Conservation (phyloP, 2,113 vertebrate genomes). For the Bagarius yarrelli region DNA sequence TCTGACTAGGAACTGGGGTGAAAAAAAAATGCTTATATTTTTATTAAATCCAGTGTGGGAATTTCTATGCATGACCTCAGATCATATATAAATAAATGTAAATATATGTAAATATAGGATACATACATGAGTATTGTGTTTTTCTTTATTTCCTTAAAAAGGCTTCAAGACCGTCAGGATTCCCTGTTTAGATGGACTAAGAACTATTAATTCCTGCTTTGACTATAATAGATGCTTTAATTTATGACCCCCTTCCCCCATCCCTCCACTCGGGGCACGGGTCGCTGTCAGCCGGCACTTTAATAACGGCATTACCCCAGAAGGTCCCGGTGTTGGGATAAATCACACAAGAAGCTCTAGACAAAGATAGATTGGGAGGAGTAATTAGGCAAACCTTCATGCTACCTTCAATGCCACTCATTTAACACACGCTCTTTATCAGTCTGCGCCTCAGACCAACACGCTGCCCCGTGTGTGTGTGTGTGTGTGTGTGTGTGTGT, state of each 20-base stretch:
- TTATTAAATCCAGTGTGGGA: conserved; percentile 16
- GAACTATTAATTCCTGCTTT: conserved; percentile 74
- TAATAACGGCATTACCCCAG: conserved; percentile 76
- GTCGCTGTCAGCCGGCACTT: conserved; percentile 68
- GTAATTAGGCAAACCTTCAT: conserved; percentile 78
- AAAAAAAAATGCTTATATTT: conserved; percentile 61
- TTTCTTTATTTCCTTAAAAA: neutral
- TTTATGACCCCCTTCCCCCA: conserved; percentile 58
- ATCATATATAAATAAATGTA: neutral
- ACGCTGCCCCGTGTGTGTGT: conserved; percentile 14
- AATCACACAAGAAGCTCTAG: conserved; percentile 77
- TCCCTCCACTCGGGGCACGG: conserved; percentile 64
- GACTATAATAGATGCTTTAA: conserved; percentile 78
- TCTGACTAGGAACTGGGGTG: conserved; percentile 71
- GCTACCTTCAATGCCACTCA: conserved; percentile 72
- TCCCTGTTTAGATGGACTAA: conserved; percentile 69
- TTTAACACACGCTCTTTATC: conserved; percentile 54
- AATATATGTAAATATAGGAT: conserved; percentile 17
- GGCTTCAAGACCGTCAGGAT: conserved; percentile 46
- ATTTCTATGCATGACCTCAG: conserved; percentile 14
- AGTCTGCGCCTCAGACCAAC: neutral
- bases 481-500: conserved; percentile 8
- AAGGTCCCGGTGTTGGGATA: conserved; percentile 77
- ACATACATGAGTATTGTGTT: neutral
- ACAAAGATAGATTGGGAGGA: conserved; percentile 71